Base-by-base conservation (phyloP, 2,113 vertebrate species). In the Pimephales promelas region DNA sequence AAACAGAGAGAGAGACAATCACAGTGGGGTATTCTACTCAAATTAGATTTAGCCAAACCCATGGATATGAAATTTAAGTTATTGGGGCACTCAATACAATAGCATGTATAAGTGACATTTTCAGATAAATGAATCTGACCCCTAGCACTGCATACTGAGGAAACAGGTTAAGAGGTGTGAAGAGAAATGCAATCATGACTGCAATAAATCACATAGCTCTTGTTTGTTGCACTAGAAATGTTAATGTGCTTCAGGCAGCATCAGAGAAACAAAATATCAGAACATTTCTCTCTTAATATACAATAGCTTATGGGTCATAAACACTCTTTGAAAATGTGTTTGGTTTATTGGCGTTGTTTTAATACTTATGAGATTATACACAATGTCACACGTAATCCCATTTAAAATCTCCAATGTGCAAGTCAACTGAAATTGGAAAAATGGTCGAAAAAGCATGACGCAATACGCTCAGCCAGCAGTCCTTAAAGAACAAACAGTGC, bases 31-130 rank as follows among this genome's bases (percentile, higher is more conserved):
- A 61, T 45, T 61, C 36, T 34, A 43, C 75, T 78, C 36, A 59
- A 78, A 66, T 66, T 66, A 64, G 59, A 80, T 80, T 80, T 20
- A 66, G 16, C 16, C 18, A 80, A 28, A 80, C 43, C 43, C 59
- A 49, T 18, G 2, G 24, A 11, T 66, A 64, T 52, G 18, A 66
- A 49, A 49, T 80, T 78, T 22, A 79, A 66, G 24, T 79, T 26
- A 64, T 47, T 24, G 24, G 77, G 57, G 9, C 57, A 49, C 59
- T 62, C 59, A 49, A 80, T 66, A 52, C 40, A 80, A 80, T 78
- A 45, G 8, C n/a, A 28, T 26, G 14, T 18, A 61, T 45, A 78
- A 45, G 34, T 61, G 56, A 61, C n/a, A 61, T 78, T 80, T 80
- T 22, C 40, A 80, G 43, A 80, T 80, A 26, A 78, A 66, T 49